phyloP scores from a whole-genome alignment of 64 coral and sea anemone species.

The Cladopsammia gracilis region DNA sequence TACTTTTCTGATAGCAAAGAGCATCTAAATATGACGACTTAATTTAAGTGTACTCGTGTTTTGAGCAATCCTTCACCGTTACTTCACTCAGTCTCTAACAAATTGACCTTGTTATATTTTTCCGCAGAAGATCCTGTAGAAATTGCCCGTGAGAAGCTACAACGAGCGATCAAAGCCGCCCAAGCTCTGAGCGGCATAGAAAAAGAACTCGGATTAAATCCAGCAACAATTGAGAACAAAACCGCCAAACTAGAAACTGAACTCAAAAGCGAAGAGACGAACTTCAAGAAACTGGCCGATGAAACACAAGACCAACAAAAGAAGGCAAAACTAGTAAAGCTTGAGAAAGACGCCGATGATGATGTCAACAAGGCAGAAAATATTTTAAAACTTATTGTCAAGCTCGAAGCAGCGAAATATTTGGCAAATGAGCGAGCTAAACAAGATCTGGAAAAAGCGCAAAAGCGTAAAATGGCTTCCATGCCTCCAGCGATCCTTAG shows the following conservation, averaged over 20 bases:
- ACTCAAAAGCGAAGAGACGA: constrained; percentile 54
- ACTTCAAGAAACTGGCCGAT: constrained; percentile 51
- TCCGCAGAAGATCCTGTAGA: constrained; percentile 43
- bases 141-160: constrained; percentile 54
- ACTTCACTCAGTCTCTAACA: too few species aligned
- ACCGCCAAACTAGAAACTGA: constrained; percentile 51
- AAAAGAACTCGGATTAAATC: constrained; percentile 64
- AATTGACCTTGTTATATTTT: background rate
- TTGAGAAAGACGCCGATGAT: constrained; percentile 71
- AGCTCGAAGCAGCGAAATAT: constrained; percentile 70
- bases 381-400: constrained; percentile 69
- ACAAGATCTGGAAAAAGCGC: constrained; percentile 45
- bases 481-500: constrained; percentile 6
- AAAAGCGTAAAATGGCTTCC: constrained; percentile 45
- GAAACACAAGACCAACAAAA: constrained; percentile 21
- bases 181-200: constrained; percentile 60
- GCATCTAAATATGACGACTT: too few species aligned
- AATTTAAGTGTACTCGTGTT: too few species aligned
- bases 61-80: background rate
- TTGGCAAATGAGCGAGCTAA: constrained; percentile 66
- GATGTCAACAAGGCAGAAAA: constrained; percentile 67
- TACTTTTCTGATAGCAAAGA: too few species aligned
- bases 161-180: constrained; percentile 44
- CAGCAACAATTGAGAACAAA: constrained; percentile 19
- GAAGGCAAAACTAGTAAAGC: constrained; percentile 53